Evolutionary conservation across 2,113 vertebrate species (phyloP).

Genomic region (Odontesthes bonariensis): DNA sequence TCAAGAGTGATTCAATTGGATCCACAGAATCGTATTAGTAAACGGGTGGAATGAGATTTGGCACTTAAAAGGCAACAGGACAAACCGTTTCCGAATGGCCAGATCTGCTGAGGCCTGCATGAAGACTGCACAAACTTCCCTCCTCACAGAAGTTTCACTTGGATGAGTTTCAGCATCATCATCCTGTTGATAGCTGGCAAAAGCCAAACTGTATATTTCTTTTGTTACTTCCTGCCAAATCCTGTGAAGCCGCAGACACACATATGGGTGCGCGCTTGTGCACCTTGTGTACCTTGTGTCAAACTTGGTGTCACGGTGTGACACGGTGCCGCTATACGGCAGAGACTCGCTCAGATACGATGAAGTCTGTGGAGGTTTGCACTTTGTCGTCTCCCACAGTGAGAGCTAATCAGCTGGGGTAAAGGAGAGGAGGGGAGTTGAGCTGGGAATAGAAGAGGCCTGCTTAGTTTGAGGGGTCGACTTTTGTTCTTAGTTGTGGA

Average conservation of each 20-base stretch:
- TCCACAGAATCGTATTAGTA: conserved; percentile 34
- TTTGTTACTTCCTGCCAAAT: conserved; percentile 50
- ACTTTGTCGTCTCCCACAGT: conserved; percentile 33
- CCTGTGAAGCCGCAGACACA: conserved; percentile 15
- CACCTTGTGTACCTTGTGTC: conserved; percentile 50
- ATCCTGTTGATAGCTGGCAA: conserved; percentile 39
- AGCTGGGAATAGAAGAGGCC: conserved; percentile 3
- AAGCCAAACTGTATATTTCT: conserved; percentile 30
- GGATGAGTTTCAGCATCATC: conserved; percentile 32
- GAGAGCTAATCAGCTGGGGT: no score
- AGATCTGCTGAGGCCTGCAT: neutral
- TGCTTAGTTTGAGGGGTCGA: neutral
- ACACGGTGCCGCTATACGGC: conserved; percentile 46
- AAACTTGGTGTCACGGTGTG: conserved; percentile 44
- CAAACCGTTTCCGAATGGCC: conserved; percentile 21
- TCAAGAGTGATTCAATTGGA: conserved; percentile 42
- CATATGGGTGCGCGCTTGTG: conserved; percentile 9
- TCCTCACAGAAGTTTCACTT: conserved; percentile 31
- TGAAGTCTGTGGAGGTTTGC: conserved; percentile 58
- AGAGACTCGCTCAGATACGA: conserved; percentile 56
- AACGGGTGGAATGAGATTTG: conserved; percentile 31
- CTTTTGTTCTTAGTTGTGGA: no score
- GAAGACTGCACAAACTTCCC: conserved; percentile 32
- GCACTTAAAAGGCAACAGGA: conserved; percentile 29
- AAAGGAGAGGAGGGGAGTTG: neutral